Base-by-base conservation (phyloP, 1,140 invertebrate species). In the Trichomalopsis sarcophagae region DNA sequence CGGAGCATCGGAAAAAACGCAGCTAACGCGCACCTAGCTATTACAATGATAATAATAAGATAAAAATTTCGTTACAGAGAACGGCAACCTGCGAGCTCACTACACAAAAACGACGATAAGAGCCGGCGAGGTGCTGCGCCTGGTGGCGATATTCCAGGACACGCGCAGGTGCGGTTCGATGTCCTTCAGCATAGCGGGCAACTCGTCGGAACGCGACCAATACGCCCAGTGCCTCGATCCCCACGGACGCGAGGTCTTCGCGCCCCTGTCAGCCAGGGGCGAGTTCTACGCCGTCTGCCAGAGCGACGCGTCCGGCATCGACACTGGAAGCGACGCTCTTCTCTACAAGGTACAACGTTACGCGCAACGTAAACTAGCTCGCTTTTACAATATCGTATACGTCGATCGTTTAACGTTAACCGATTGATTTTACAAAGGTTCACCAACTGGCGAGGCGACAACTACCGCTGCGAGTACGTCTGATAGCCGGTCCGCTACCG, bases 71-170 rank as follows among this genome's bases (percentile, higher is more conserved):
- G n/a, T 91, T 89, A 21, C 89, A 93, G 92, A 92, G 87, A 92
- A 91, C 81, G 91, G 92, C 80, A 93, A 93, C 88, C 86, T 93
- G 40, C 89, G 92, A 75, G 92, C 92, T 74, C 93, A 94, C 79
- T 94, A 94, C 75, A 93, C 91, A 33, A 94, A 94, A 87, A 93
- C 93, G 7, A 93, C 90, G 17, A 91, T 94, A 50, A 89, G 91
- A 81, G 92, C 92, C 10, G 93, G 93, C 5, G 92, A 94, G 84
- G 91, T 94, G 66, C 84, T 94, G 13, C 92, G 93, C 62, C 89
- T 94, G 78, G 89, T 94, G 47, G 94, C 94, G 21, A 92, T 94
- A 10, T 94, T 94, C 84, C 92, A 94, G 76, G 93, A 94, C 86
- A 92, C 92, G n/a, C 90, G 91, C 50, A 91, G 92, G 55, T 91